These are phyloP conservation scores for Procambarus virginalis DNA, from an alignment of 1,140 invertebrate genomes.

Conservation along the genomic window DNA sequence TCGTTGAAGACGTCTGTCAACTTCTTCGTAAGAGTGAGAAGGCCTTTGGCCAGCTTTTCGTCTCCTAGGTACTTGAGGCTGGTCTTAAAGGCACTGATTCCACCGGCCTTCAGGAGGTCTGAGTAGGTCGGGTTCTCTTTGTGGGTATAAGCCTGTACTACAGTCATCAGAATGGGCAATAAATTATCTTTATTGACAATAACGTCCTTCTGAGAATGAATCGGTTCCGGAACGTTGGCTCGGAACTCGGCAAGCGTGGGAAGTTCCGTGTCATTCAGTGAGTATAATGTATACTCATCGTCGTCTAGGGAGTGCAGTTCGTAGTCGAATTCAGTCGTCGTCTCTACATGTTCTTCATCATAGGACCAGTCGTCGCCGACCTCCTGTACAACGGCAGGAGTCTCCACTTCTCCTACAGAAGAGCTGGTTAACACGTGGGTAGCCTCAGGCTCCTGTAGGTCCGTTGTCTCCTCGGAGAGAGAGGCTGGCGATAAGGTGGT, in stretches of 20 bases:
- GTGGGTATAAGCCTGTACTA: slow-evolving; percentile 56
- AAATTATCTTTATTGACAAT: slow-evolving; percentile 64
- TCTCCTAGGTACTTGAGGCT: slow-evolving; percentile 54
- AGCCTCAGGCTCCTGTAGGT: neutral
- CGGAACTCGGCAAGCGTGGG: slow-evolving; percentile 27
- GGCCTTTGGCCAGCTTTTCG: slow-evolving; percentile 55
- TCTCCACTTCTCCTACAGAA: slow-evolving; percentile 32
- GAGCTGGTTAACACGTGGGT: slow-evolving; percentile 2
- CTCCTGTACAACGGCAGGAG: slow-evolving; percentile 20
- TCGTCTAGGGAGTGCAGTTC: neutral
- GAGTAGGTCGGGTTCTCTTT: slow-evolving; percentile 58
- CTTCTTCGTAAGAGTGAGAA: slow-evolving; percentile 74
- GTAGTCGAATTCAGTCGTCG: neutral
- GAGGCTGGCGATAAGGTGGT: neutral
- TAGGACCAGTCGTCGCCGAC: slow-evolving; percentile 35
- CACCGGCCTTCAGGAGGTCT: slow-evolving; percentile 62
- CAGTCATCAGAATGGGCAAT: slow-evolving; percentile 57
- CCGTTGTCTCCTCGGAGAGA: neutral
- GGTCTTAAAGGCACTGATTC: slow-evolving; percentile 62
- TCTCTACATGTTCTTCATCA: neutral
- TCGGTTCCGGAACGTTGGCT: slow-evolving; percentile 26
- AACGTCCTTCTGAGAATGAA: slow-evolving; percentile 25
- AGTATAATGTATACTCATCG: neutral
- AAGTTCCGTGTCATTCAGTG: neutral
- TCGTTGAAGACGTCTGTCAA: slow-evolving; percentile 76